These are phyloP conservation scores for Recurvirostra avosetta DNA, from an alignment of 2,113 vertebrate genomes.

Conservation along the genomic window DNA sequence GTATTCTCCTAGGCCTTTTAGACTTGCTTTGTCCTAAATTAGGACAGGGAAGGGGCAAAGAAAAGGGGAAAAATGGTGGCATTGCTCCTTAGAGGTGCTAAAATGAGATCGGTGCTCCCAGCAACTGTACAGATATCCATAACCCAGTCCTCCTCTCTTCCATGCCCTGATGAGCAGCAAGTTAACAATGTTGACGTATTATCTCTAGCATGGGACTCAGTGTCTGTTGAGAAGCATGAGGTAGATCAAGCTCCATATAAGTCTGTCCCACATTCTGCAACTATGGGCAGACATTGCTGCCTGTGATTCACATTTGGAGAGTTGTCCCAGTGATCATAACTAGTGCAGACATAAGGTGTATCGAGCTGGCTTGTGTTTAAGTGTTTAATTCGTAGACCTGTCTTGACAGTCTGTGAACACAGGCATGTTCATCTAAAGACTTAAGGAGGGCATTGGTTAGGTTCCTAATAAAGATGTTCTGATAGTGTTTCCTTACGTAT, in stretches of 20 bases:
- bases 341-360: neutral
- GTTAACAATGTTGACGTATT: neutral
- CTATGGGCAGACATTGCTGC: neutral
- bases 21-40: neutral
- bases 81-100: neutral
- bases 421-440: neutral
- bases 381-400: neutral
- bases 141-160: neutral
- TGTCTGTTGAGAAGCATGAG: neutral
- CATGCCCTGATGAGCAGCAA: neutral
- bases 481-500: neutral
- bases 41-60: neutral
- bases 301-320: neutral
- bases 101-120: neutral
- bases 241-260: neutral
- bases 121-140: neutral
- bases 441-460: neutral
- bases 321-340: neutral
- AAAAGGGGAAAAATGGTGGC: neutral
- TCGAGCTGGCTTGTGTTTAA: neutral
- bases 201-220: neutral
- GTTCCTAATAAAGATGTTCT: neutral
- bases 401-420: neutral
- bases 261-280: neutral
- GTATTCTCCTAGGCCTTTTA: neutral